phyloP scores from a whole-genome alignment of 2,113 vertebrate species.

The Oreotragus oreotragus region DNA sequence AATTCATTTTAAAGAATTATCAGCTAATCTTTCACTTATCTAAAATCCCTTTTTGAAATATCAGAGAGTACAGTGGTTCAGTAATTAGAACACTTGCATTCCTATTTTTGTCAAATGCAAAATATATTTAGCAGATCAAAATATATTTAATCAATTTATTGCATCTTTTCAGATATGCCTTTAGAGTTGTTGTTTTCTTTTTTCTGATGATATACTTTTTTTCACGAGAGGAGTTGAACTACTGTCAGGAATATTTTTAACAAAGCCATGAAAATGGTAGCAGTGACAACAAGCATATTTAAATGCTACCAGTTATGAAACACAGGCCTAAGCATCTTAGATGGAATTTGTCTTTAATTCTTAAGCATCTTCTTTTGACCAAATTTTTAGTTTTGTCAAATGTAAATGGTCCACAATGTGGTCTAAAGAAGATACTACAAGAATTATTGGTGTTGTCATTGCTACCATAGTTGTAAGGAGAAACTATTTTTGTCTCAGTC shows the following conservation, averaged over 20 bases:
- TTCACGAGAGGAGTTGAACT: neutral
- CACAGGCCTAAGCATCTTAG: neutral
- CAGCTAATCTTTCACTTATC: neutral
- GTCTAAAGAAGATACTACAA: neutral
- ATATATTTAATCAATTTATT: neutral
- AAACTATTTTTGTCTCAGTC: neutral
- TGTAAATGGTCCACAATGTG: neutral
- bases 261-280: neutral
- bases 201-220: neutral
- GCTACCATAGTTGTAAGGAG: neutral
- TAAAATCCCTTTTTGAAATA: neutral
- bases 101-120: neutral
- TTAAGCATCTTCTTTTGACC: neutral
- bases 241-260: neutral
- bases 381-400: neutral
- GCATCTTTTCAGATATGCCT: neutral
- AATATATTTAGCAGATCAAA: neutral
- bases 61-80: neutral
- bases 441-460: neutral
- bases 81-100: neutral
- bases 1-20: neutral
- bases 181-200: neutral
- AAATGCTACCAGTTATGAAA: neutral
- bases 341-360: neutral
- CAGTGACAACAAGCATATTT: neutral